These are phyloP conservation scores for Etheostoma cragini DNA, from an alignment of 2,113 vertebrate species.

Conservation along the genomic window DNA sequence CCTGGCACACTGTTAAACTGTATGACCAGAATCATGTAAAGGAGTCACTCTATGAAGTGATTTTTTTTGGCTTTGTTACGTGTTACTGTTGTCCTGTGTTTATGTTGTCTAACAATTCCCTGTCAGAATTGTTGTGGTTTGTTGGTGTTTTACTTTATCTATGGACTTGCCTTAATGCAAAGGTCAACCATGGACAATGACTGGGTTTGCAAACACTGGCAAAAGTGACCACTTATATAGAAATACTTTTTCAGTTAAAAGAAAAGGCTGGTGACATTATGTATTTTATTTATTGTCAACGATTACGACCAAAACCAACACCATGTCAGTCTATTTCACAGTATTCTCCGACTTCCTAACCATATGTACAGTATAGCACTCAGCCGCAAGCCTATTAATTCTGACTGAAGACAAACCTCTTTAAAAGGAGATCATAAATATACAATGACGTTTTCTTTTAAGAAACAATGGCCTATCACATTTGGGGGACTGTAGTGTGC, in stretches of 20 bases:
- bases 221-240: slow-evolving; percentile 5
- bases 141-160: slow-evolving; percentile 48
- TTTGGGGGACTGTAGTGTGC: background rate
- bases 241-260: background rate
- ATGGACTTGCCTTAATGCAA: slow-evolving; percentile 68
- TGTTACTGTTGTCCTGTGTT: slow-evolving; percentile 58
- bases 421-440: background rate
- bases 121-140: slow-evolving; percentile 42
- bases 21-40: slow-evolving; percentile 3
- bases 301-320: slow-evolving; percentile 4
- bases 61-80: slow-evolving; percentile 40
- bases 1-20: slow-evolving; percentile 2
- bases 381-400: background rate
- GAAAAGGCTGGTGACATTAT: slow-evolving; percentile 7
- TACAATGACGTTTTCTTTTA: background rate
- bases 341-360: background rate
- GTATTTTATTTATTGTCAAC: slow-evolving; percentile 14
- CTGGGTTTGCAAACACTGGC: background rate
- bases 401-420: background rate
- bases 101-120: slow-evolving; percentile 5
- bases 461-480: background rate
- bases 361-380: background rate
- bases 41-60: slow-evolving; percentile 1
- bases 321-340: background rate
- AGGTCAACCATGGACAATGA: slow-evolving; percentile 21